Base-by-base conservation (phyloP, 2,888 invertebrate species). In the Athrips mouffetella region DNA sequence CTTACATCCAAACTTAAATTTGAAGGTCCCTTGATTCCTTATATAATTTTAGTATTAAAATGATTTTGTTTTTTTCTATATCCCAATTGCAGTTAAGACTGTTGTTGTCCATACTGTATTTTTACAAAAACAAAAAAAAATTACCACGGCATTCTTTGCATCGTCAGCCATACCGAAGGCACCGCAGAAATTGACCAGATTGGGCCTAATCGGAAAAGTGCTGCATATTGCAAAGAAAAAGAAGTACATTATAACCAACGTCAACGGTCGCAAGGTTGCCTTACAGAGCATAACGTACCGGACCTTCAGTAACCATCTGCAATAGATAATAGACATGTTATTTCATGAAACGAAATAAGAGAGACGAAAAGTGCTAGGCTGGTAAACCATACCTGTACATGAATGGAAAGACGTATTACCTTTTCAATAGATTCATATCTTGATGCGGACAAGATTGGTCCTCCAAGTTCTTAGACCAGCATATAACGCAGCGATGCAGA, bases 201-300 rank as follows among this genome's bases (percentile, higher is more conserved):
- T 90, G 0, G 91, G 90, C 40, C 87, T 76, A 51, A 89, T 82
- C 0, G 89, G 80, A 0, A 77, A 67, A 3, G 89, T 64, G 0
- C 90, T 90, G 39, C 89, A 87, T 75, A 90, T 89, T 45, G 89
- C 85, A 31, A 74, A 72, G 65, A 90, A 87, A 11, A 87, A 63
- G 67, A 91, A 91, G 64, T 89, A 89, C 11, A 81, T 57, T 33
- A 89, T 67, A 1, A 89, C 77, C 0, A 91, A 64, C 0, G 65
- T 59, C 41, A 90, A 67, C 0, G 91, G 90, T 49, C 89, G 75
- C 15, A 89, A 47, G 0, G 90, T 90, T 50, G 89, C 89, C 45
- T 90, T 89, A 30, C 83, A 73, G 0, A 89, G 59, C 71, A 90
- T 77, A 52, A 90, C 82, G 52, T 76, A 76, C 60, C 72, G 75